Percentiles rank a stretch among this genome's conserved stretches.
These are phyloP conservation scores for Natrix natrix DNA, from an alignment of 2,797 vertebrate genomes.

Conservation along the genomic window DNA sequence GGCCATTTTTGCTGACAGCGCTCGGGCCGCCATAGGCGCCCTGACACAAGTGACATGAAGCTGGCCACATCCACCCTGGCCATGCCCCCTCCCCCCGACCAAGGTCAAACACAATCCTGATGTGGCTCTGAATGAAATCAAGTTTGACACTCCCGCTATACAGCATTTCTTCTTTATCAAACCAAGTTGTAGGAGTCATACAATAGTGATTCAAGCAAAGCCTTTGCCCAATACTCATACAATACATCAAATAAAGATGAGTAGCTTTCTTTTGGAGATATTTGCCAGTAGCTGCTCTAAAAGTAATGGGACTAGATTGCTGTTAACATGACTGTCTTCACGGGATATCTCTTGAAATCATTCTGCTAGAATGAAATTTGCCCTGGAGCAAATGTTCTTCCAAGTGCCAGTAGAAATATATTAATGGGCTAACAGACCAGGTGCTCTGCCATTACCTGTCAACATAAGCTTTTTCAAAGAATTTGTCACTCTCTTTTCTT, in stretches of 20 bases:
- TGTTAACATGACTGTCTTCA: neutral
- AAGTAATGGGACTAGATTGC: neutral
- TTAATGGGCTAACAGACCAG: neutral
- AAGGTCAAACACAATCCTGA: too few species aligned
- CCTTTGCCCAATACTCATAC: neutral
- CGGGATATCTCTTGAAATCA: neutral
- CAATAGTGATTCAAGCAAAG: neutral
- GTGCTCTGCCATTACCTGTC: neutral
- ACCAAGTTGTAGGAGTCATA: neutral
- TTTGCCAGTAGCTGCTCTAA: neutral
- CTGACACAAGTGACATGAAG: too few species aligned
- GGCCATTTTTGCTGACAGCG: too few species aligned
- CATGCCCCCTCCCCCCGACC: too few species aligned
- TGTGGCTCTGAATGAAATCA: too few species aligned
- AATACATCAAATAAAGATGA: neutral
- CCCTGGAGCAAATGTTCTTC: constrained; percentile 15
- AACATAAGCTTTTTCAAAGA: neutral
- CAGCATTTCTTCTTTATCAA: neutral
- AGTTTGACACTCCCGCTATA: neutral
- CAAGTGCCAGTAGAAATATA: constrained; percentile 14
- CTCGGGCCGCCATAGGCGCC: too few species aligned
- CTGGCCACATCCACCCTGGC: too few species aligned
- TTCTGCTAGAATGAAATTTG: constrained; percentile 21
- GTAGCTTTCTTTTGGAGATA: neutral
- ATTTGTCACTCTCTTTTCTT: neutral